A percentile compares a stretch with the other conserved stretches of the same genome.
Evolutionary conservation across 1,140 invertebrate species (phyloP).

Genomic region (Dolichoris vasculosae): DNA sequence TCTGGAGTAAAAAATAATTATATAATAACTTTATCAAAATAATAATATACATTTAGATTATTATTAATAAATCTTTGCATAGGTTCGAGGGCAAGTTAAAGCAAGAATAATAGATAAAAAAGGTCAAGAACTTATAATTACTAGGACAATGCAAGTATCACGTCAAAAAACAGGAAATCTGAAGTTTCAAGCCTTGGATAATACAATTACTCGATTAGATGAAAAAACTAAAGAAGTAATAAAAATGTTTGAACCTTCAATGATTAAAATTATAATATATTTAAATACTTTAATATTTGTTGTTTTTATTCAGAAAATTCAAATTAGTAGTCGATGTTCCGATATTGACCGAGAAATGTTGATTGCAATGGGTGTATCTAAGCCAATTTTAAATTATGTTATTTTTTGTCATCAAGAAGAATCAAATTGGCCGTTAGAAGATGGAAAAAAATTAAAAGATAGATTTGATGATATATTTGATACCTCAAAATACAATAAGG

Average conservation of each 20-base stretch:
- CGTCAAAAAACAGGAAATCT: constrained; percentile 74
- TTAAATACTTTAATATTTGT: constrained; percentile 31
- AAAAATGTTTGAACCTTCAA: constrained; percentile 24
- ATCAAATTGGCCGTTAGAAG: constrained; percentile 95
- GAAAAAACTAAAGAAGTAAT: constrained; percentile 62
- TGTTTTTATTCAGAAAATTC: constrained; percentile 55
- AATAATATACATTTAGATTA: neutral
- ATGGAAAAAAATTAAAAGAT: constrained; percentile 94
- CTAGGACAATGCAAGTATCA: constrained; percentile 79
- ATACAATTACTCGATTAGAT: constrained; percentile 75
- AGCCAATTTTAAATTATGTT: constrained; percentile 95
- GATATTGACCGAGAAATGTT: constrained; percentile 83
- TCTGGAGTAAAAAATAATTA: too few species aligned
- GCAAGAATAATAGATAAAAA: constrained; percentile 77
- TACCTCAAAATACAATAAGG: constrained; percentile 94
- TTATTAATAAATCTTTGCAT: constrained; percentile 26
- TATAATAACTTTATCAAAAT: too few species aligned
- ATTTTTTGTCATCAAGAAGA: constrained; percentile 99
- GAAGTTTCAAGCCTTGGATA: constrained; percentile 83
- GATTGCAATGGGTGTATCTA: constrained; percentile 88
- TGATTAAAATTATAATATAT: constrained; percentile 37
- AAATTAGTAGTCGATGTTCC: constrained; percentile 79
- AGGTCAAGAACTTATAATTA: constrained; percentile 77
- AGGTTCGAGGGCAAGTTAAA: constrained; percentile 74
- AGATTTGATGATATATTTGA: constrained; percentile 99